Evolutionary conservation across 92 coral and sea anemone species (phyloP).

Genomic region (Phenganax subtilis): DNA sequence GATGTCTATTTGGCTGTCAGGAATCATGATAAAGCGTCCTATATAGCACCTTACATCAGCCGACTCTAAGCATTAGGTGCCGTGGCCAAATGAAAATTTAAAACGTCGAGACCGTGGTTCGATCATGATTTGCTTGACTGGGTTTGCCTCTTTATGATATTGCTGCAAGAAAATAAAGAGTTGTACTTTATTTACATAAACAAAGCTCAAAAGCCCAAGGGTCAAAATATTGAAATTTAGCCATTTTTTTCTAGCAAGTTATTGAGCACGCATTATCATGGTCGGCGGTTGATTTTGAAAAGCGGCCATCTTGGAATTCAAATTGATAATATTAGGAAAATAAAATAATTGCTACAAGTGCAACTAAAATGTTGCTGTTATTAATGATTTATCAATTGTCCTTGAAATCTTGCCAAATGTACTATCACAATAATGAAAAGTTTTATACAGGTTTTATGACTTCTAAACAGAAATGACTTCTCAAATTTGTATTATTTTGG

Average conservation of each 20-base stretch:
- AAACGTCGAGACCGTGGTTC: not conserved
- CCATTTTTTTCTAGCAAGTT: not conserved
- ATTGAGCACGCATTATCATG: conserved; percentile 26
- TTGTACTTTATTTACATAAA: conserved; percentile 36
- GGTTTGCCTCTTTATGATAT: not conserved
- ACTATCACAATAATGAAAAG: not conserved
- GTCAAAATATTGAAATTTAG: conserved; percentile 38
- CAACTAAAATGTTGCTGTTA: not conserved
- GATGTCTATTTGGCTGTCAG: conserved; percentile 22
- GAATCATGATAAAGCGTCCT: not conserved
- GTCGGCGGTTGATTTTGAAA: conserved; percentile 21
- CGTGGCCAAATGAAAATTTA: not conserved
- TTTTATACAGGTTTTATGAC: not conserved
- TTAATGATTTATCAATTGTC: not conserved
- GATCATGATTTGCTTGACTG: conserved; percentile 20
- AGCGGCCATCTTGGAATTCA: conserved; percentile 7
- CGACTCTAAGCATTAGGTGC: not conserved
- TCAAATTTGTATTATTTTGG: too few species aligned
- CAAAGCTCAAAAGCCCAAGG: conserved; percentile 33
- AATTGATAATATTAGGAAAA: not conserved
- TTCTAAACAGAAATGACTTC: too few species aligned
- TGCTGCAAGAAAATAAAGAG: conserved; percentile 36
- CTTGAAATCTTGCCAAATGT: not conserved
- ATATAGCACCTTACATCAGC: not conserved
- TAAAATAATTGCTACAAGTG: not conserved